These are phyloP conservation scores for Pseudomyrmex cubaensis DNA, from an alignment of 1,140 invertebrate species.

Conservation along the genomic window DNA sequence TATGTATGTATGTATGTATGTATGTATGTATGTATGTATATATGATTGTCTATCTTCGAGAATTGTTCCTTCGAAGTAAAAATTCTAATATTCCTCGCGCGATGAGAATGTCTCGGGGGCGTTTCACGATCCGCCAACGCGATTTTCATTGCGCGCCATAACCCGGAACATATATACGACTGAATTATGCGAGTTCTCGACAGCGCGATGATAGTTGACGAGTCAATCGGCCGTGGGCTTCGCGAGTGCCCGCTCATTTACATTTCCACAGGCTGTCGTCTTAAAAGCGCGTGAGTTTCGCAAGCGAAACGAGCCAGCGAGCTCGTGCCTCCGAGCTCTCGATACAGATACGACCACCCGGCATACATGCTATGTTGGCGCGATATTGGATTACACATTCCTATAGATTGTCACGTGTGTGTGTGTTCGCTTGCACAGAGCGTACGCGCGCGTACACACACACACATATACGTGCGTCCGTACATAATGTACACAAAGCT, in stretches of 20 bases:
- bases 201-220: conserved; percentile 28
- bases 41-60: not conserved
- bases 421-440: not conserved
- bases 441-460: not conserved
- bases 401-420: conserved; percentile 49
- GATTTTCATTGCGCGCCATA: not conserved
- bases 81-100: not conserved
- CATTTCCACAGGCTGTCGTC: conserved; percentile 29
- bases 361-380: conserved; percentile 2
- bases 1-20: too few relatives aligned
- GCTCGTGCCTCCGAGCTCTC: not conserved
- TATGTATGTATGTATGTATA: too few relatives aligned
- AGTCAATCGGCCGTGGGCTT: conserved; percentile 36
- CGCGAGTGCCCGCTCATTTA: conserved; percentile 31
- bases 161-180: not conserved
- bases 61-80: not conserved
- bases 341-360: conserved; percentile 51
- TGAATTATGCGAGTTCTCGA: not conserved
- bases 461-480: not conserved
- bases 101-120: not conserved
- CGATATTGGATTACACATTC: conserved; percentile 53
- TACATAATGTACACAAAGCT: conserved; percentile 58
- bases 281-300: conserved; percentile 38
- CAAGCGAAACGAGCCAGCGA: not conserved
- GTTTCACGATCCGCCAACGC: not conserved